These are phyloP conservation scores for Philonicus albiceps DNA, from an alignment of 2,888 invertebrate genomes.

Conservation along the genomic window DNA sequence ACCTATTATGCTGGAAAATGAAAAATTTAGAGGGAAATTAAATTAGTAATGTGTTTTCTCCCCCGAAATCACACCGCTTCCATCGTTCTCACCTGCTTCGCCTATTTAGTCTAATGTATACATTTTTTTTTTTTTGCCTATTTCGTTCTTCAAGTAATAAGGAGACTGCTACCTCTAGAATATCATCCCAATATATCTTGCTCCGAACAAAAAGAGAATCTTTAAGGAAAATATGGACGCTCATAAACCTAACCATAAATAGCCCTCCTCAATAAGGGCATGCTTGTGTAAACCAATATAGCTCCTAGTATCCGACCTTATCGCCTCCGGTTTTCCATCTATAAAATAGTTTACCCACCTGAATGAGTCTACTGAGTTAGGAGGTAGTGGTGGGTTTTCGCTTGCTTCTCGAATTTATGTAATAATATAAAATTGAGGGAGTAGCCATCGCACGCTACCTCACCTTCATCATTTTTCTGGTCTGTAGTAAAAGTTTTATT, in stretches of 20 bases:
- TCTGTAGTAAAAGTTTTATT: not conserved
- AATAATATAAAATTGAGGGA: not conserved
- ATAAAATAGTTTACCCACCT: not conserved
- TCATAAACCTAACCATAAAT: not conserved
- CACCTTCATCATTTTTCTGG: not conserved
- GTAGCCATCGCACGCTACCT: not conserved
- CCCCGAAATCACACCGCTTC: not conserved
- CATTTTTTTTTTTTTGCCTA: not conserved
- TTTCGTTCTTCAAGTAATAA: not conserved
- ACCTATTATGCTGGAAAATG: constrained; percentile 15
- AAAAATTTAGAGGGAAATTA: constrained; percentile 14
- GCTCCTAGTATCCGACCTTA: not conserved
- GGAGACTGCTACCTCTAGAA: not conserved
- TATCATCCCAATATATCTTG: not conserved
- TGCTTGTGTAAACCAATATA: not conserved
- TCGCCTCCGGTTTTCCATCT: not conserved
- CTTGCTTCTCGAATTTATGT: not conserved
- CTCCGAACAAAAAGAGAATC: not conserved
- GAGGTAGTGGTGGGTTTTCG: too few relatives aligned
- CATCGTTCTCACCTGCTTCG: not conserved
- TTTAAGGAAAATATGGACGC: not conserved
- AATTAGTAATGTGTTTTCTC: not conserved
- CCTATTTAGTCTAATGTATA: not conserved
- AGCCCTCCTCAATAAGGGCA: not conserved
- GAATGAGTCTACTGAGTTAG: too few relatives aligned